Percentiles rank a stretch among this genome's conserved stretches.
These are phyloP conservation scores for Eilema caniola DNA, from an alignment of 2,888 invertebrate species.

Conservation along the genomic window DNA sequence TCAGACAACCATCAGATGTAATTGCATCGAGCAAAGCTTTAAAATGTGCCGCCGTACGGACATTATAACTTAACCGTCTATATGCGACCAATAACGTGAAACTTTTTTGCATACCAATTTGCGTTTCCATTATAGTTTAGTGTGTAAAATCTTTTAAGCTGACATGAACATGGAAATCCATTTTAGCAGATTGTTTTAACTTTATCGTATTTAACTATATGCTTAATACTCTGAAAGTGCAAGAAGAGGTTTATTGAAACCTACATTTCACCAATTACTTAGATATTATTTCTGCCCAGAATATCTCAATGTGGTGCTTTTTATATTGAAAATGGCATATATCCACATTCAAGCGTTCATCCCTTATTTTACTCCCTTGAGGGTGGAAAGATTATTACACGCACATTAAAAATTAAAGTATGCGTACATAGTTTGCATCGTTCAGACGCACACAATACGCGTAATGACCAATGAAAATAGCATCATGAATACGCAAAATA, in stretches of 20 bases:
- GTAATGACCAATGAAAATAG: no score
- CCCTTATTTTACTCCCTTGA: conserved; percentile 33
- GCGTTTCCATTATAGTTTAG: not conserved
- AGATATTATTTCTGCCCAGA: no score
- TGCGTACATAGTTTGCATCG: no score
- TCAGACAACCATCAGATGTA: conserved; percentile 78
- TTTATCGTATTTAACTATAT: not conserved
- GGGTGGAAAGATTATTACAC: no score
- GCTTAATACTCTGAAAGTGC: not conserved
- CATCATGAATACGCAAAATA: no score
- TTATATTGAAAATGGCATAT: no score
- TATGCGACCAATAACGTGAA: conserved; percentile 25
- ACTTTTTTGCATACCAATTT: conserved; percentile 14
- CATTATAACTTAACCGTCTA: conserved; percentile 46
- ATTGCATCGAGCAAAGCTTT: conserved; percentile 74
- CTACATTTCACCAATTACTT: no score
- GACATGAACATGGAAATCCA: not conserved
- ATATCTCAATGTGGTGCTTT: no score
- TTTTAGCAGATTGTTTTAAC: not conserved
- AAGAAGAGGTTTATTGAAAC: not conserved
- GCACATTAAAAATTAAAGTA: no score
- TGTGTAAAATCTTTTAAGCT: not conserved
- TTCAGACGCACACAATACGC: no score
- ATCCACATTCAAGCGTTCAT: no score
- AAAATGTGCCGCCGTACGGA: conserved; percentile 72